A percentile compares a stretch with the other conserved stretches of the same genome.
These are phyloP conservation scores for Epinephelus cyanopodus DNA, from an alignment of 2,113 vertebrate species.

Conservation along the genomic window DNA sequence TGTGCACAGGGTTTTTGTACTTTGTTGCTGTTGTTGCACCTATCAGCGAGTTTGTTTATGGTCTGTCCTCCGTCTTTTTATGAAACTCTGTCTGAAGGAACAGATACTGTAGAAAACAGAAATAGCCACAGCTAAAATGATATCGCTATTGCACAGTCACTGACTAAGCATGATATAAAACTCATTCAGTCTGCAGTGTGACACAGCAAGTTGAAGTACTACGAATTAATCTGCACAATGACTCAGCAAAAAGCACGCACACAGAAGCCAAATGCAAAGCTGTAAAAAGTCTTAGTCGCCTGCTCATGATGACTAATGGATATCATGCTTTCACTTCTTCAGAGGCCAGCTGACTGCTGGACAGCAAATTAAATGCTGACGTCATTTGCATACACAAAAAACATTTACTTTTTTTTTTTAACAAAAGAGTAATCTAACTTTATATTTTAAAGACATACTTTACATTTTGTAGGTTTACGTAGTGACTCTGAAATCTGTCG, in stretches of 20 bases:
- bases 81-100: neutral
- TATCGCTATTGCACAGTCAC: neutral
- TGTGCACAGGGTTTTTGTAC: neutral
- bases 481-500: neutral
- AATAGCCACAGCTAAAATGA: neutral
- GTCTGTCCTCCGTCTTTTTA: no score
- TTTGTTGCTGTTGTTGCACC: neutral
- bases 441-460: neutral
- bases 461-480: neutral
- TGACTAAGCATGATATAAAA: rapidly evolving
- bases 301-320: neutral
- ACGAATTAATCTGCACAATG: neutral
- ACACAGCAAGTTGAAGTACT: constrained; percentile 15
- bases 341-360: neutral
- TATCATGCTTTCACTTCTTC: neutral
- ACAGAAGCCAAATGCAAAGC: neutral
- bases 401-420: no score
- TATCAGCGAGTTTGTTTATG: no score
- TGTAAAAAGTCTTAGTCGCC: rapidly evolving
- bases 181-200: neutral
- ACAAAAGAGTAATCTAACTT: neutral
- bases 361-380: neutral
- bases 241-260: neutral
- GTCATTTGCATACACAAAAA: neutral
- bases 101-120: neutral